phyloP scores from a whole-genome alignment of 2,113 vertebrate species.

The Orycteropus afer region DNA sequence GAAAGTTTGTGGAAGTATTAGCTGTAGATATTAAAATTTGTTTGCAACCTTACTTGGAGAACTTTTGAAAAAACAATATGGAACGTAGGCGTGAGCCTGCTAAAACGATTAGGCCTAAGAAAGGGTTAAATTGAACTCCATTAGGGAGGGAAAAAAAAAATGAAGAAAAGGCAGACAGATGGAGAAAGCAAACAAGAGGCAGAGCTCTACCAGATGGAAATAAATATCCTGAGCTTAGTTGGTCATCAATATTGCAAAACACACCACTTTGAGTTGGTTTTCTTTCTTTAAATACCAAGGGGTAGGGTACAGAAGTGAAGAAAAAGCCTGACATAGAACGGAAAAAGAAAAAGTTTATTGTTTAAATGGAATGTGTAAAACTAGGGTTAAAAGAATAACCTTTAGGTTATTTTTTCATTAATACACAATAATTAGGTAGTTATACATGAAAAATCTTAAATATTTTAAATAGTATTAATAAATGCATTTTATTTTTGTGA shows the following conservation, averaged over 20 bases:
- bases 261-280: neutral
- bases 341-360: conserved; percentile 15
- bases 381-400: neutral
- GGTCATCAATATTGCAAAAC: conserved; percentile 65
- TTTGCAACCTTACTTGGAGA: neutral
- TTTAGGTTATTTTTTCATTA: neutral
- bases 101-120: conserved; percentile 36
- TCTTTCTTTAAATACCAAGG: neutral
- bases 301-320: conserved; percentile 39
- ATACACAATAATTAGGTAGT: neutral
- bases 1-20: neutral
- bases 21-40: neutral
- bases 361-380: conserved; percentile 41
- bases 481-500: neutral
- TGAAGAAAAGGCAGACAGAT: conserved; percentile 42
- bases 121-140: conserved; percentile 62
- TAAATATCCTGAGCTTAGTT: conserved; percentile 60
- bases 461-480: neutral
- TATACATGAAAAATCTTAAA: neutral
- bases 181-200: conserved; percentile 64
- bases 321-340: neutral
- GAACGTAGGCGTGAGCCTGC: neutral
- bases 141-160: conserved; percentile 6
- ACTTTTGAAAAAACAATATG: neutral
- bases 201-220: conserved; percentile 68